phyloP scores from a whole-genome alignment of 2,888 invertebrate species.

The Rhorus exstirpatorius region DNA sequence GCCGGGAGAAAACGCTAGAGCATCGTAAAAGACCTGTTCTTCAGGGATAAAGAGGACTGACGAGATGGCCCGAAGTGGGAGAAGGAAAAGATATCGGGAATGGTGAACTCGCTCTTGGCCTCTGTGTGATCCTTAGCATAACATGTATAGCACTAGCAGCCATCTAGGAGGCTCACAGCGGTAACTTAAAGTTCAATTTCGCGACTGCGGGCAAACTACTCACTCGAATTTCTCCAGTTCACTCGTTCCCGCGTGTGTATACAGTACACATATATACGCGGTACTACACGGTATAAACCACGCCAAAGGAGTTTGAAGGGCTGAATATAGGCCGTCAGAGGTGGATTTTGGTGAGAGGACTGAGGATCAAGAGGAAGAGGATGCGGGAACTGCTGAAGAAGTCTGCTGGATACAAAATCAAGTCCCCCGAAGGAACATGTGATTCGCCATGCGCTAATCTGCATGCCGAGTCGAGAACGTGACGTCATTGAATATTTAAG shows the following conservation, averaged over 20 bases:
- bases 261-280: conserved; percentile 10
- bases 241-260: conserved; percentile 7
- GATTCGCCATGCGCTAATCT: conserved; percentile 83
- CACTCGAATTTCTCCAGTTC: conserved; percentile 57
- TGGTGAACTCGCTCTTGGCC: conserved; percentile 39
- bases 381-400: conserved; percentile 55
- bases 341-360: conserved; percentile 49
- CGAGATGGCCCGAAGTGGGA: conserved; percentile 9
- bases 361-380: conserved; percentile 44
- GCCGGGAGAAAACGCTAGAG: conserved; percentile 64
- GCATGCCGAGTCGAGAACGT: conserved; percentile 83
- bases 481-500: conserved; percentile 85
- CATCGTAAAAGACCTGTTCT: conserved; percentile 27
- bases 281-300: conserved; percentile 31
- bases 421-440: conserved; percentile 80
- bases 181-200: conserved; percentile 67
- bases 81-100: conserved; percentile 26
- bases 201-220: conserved; percentile 62
- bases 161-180: conserved; percentile 28
- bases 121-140: background rate
- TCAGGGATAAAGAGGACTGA: conserved; percentile 36
- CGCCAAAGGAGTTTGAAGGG: conserved; percentile 49
- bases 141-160: background rate
- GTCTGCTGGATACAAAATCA: conserved; percentile 79
- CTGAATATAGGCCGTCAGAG: conserved; percentile 49